Conservation (phyloP, 2,888 invertebrate genomes). For the Lithosia quadra region DNA sequence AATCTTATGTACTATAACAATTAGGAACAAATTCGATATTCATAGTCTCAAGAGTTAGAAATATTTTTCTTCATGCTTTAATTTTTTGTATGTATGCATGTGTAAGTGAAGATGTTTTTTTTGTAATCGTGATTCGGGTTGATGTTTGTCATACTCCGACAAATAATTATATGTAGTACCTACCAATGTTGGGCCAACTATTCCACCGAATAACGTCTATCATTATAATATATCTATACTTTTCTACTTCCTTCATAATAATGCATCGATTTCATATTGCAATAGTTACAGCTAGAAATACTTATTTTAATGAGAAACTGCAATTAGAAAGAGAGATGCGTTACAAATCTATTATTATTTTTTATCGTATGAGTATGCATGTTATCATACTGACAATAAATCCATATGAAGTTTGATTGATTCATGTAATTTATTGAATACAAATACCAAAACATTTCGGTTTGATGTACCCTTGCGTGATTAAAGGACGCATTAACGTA, state of each 20-base stretch:
- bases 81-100: slow-evolving; percentile 70
- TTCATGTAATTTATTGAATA: neutral
- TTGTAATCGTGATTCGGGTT: slow-evolving; percentile 48
- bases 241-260: neutral
- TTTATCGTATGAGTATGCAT: neutral
- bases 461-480: neutral
- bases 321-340: neutral
- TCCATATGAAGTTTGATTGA: neutral
- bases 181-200: slow-evolving; percentile 29
- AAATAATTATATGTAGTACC: slow-evolving; percentile 12
- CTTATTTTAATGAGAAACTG: neutral
- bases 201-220: neutral
- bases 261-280: neutral
- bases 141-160: slow-evolving; percentile 35
- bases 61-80: slow-evolving; percentile 83
- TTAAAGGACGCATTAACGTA: neutral
- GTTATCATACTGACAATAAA: neutral
- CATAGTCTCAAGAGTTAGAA: slow-evolving; percentile 76
- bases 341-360: neutral
- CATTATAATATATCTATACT: neutral
- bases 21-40: slow-evolving; percentile 84
- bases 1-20: slow-evolving; percentile 71
- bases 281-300: neutral
- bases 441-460: neutral
- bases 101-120: slow-evolving; percentile 46